Conservation (phyloP, 2,113 vertebrate species). For the Trogon melanurus region DNA sequence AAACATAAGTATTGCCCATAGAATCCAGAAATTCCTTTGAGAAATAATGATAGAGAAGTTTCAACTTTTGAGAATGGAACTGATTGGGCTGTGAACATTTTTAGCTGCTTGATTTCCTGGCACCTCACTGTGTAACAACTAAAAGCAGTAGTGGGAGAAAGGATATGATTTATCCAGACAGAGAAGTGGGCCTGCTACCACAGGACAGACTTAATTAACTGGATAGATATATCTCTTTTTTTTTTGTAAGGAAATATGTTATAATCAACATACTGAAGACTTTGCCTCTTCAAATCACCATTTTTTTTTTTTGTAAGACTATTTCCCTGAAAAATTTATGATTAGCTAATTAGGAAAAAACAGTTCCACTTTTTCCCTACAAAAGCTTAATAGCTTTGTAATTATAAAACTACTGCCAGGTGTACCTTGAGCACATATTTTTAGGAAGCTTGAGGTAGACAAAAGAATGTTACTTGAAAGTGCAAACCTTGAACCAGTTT, state of each 20-base stretch:
- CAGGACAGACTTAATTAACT: conserved; percentile 2
- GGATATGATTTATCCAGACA: neutral
- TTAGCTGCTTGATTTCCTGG: neutral
- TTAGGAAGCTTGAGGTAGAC: neutral
- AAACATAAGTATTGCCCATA: neutral
- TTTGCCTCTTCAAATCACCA: neutral
- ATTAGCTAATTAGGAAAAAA: neutral
- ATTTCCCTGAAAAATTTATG: conserved; percentile 26
- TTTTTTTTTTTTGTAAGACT: neutral
- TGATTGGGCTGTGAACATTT: neutral
- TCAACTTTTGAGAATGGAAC: neutral
- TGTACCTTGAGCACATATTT: conserved; percentile 33
- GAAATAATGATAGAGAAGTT: neutral
- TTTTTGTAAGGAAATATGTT: neutral
- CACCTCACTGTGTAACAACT: neutral
- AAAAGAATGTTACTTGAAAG: conserved; percentile 9
- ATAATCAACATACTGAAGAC: neutral
- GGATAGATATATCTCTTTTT: neutral
- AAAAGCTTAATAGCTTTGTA: conserved; percentile 19
- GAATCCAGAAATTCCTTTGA: neutral
- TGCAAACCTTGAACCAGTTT: neutral
- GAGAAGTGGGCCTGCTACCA: neutral
- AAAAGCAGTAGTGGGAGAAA: neutral
- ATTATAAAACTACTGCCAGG: conserved; percentile 22
- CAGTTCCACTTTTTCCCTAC: neutral